phyloP scores from a whole-genome alignment of 2,113 vertebrate species.

The Zosterops japonicus region DNA sequence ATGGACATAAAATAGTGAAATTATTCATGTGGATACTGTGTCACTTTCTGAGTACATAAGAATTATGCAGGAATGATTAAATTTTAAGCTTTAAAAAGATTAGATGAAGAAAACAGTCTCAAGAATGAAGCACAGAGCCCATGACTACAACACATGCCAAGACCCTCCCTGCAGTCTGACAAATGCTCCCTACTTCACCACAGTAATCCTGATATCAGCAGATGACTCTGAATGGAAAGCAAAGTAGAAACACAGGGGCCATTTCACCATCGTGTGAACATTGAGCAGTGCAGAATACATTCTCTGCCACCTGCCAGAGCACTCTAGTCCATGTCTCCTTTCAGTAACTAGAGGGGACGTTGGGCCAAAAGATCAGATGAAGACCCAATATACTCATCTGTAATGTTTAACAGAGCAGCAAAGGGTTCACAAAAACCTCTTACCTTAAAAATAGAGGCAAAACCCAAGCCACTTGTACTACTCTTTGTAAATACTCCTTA shows the following conservation, averaged over 20 bases:
- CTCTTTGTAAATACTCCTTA: not conserved
- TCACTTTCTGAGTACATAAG: not conserved
- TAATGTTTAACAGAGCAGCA: not conserved
- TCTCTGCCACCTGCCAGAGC: not conserved
- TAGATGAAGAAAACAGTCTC: not conserved
- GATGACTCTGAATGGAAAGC: not conserved
- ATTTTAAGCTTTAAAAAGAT: not conserved
- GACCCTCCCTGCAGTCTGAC: not conserved
- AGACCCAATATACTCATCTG: rapidly evolving
- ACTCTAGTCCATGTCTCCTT: not conserved
- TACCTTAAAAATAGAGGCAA: not conserved
- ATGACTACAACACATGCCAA: rapidly evolving
- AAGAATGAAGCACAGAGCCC: not conserved
- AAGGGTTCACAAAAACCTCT: not conserved
- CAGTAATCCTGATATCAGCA: not conserved
- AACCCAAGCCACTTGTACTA: rapidly evolving
- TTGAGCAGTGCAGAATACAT: not conserved
- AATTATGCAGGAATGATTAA: not conserved
- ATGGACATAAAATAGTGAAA: not conserved
- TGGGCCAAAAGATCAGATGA: not conserved
- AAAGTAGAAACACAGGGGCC: not conserved
- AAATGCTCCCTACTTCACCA: not conserved
- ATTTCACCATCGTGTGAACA: not conserved
- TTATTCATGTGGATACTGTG: not conserved
- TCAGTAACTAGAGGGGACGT: not conserved